A percentile compares a stretch with the other conserved stretches of the same genome.
phyloP scores from a whole-genome alignment of 2,797 vertebrate genomes.

The Pelochelys cantorii region DNA sequence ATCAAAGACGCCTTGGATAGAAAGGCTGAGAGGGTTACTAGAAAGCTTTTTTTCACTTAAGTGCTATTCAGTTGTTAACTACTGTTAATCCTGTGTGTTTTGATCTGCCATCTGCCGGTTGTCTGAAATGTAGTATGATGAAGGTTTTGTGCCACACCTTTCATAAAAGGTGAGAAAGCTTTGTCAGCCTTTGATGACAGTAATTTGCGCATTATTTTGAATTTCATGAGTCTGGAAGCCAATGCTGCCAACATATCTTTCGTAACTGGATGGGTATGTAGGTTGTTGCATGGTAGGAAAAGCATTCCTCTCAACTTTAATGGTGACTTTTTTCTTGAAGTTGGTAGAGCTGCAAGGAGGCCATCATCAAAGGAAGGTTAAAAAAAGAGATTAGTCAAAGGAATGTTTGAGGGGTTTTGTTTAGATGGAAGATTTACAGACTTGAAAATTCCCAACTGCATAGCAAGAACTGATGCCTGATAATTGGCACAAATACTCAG shows the following conservation, averaged over 20 bases:
- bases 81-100: neutral
- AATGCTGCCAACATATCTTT: neutral
- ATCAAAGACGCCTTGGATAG: neutral
- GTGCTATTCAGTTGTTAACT: neutral
- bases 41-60: neutral
- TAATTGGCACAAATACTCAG: neutral
- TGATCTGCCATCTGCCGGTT: neutral
- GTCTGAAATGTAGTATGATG: neutral
- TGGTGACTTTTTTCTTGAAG: neutral
- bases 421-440: neutral
- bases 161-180: neutral
- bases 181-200: neutral
- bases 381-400: neutral
- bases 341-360: neutral
- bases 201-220: neutral
- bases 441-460: neutral
- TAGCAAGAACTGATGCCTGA: neutral
- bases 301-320: slow-evolving; percentile 2
- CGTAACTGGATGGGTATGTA: neutral
- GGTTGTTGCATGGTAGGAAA: neutral
- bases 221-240: neutral
- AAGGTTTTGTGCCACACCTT: neutral
- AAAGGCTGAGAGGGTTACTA: neutral
- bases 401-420: neutral
- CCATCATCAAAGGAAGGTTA: neutral